Evolutionary conservation across 2,113 vertebrate species (phyloP), one percentile per base, ranked within the genome.

Genomic region (Podilymbus podiceps): DNA sequence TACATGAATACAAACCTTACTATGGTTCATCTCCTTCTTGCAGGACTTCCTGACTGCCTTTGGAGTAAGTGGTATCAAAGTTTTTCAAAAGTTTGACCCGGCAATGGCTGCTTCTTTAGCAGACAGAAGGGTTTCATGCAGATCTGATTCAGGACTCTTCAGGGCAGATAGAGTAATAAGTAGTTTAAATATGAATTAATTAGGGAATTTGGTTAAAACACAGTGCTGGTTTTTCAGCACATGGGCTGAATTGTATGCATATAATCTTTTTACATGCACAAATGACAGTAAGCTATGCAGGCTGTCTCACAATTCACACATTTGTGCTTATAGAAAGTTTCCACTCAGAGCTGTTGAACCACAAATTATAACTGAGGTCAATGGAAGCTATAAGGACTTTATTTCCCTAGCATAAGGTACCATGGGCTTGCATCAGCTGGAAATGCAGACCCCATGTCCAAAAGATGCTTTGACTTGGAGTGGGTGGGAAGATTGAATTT

Each of bases 261-360:
- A 67, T 90, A 63, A 90, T 62, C 31, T 35, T 78, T 90, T 89
- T 55, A 95, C 73, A 81, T 72, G 68, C 12, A 64, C 35, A 95
- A 95, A 92, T 89, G 85, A 90, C 63, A 86, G 42, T 76, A 86
- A 93, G 42, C 95, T 92, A 95, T 89, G 72, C 82, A 93, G 46
- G 17, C 56, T 90, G 86, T 62, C 90, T 90, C 68, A 88, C 35
- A 42, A 9, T 81, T 93, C 69, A 71, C 25, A 80, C n/a, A 44
- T 93, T 86, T 90, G 38, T 80, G 23, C 47, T 90, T 87, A 46
- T 3, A 59, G 56, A 66, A 84, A 74, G 46, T 77, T 92, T 55
- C 56, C 38, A 80, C 42, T 20, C 21, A 22, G 49, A 83, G 55
- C 4, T 66, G 55, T 27, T 63, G 71, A 88, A 55, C 24, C 31